Percentiles rank a stretch among this genome's conserved stretches.
Conservation (phyloP, 2,113 vertebrate genomes). For the Megaptera novaeangliae region DNA sequence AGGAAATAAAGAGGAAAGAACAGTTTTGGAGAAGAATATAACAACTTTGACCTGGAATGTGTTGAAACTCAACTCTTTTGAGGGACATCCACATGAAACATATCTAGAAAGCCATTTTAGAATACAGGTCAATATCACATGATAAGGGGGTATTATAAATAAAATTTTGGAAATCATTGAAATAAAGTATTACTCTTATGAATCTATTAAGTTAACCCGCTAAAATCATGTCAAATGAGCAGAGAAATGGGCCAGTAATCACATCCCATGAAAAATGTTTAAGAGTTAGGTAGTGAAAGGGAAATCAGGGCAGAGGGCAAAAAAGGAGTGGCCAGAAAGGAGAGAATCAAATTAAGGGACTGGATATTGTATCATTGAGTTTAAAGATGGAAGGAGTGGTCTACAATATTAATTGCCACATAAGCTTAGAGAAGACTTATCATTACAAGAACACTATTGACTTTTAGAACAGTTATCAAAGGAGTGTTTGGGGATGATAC, state of each 20-base stretch:
- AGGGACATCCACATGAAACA: neutral
- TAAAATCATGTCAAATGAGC: neutral
- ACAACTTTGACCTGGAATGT: neutral
- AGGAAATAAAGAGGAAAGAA: neutral
- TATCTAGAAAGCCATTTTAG: neutral
- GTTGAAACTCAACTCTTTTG: conserved; percentile 1
- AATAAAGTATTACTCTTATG: neutral
- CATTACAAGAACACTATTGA: neutral
- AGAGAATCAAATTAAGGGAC: neutral
- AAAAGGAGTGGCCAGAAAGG: neutral
- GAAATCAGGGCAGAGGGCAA: neutral
- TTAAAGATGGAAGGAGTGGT: neutral
- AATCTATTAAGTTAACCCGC: neutral
- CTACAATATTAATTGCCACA: neutral
- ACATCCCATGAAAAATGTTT: neutral
- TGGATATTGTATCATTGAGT: neutral
- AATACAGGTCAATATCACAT: neutral
- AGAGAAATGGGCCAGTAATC: neutral
- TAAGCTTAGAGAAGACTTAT: neutral
- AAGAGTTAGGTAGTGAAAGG: neutral
- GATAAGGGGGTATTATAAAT: neutral
- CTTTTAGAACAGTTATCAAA: neutral
- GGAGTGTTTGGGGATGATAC: neutral
- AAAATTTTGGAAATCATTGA: neutral
- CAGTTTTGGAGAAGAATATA: neutral